A percentile compares a stretch with the other conserved stretches of the same genome.
These are phyloP conservation scores for Epizoanthus fatuus DNA, from an alignment of 92 coral and sea anemone species.

Conservation along the genomic window DNA sequence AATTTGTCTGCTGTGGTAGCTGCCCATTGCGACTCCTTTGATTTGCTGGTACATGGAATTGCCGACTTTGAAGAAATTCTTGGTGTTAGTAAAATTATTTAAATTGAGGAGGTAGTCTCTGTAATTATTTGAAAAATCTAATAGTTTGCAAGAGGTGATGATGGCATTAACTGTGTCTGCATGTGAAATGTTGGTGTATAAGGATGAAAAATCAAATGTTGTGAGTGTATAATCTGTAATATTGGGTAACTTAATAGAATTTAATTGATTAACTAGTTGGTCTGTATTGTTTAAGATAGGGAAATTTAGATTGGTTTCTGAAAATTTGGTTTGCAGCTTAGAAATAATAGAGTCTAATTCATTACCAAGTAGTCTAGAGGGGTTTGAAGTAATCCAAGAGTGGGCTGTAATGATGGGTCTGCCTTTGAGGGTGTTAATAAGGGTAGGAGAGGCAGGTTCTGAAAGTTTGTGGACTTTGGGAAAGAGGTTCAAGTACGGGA, in stretches of 20 bases:
- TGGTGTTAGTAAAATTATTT: too few relatives aligned
- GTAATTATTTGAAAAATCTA: conserved; percentile 19
- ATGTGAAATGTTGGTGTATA: conserved; percentile 42
- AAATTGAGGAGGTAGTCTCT: conserved; percentile 18
- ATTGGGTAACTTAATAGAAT: background rate
- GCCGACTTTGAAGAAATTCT: conserved; percentile 16
- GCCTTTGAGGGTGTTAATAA: background rate
- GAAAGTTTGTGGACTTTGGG: background rate
- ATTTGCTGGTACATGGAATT: conserved; percentile 44
- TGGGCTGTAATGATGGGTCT: background rate
- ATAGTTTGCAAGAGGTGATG: conserved; percentile 58
- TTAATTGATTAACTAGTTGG: background rate
- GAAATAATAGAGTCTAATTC: background rate
- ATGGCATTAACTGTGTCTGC: conserved; percentile 54
- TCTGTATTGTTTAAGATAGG: background rate
- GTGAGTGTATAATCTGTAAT: conserved; percentile 38
- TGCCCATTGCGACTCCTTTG: conserved; percentile 62
- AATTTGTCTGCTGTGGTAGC: conserved; percentile 45
- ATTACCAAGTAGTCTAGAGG: background rate
- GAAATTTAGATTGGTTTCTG: background rate
- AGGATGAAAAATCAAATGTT: conserved; percentile 57
- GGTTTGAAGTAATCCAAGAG: background rate
- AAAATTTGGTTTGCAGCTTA: background rate
- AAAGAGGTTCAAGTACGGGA: background rate
- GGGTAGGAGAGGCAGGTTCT: background rate